Conservation (phyloP, 2,113 vertebrate genomes). For the Charina bottae region DNA sequence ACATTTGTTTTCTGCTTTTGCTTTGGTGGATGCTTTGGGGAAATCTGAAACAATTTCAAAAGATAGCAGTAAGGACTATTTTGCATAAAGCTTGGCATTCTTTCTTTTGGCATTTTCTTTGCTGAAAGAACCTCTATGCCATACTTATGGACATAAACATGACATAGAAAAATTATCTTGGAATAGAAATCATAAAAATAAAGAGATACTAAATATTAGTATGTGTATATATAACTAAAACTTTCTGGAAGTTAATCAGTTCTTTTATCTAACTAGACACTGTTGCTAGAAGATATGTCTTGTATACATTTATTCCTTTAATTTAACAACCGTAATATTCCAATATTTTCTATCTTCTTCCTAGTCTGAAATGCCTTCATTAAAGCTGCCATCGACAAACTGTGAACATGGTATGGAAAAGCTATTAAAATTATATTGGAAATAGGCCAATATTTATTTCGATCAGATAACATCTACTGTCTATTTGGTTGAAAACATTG, state of each 20-base stretch:
- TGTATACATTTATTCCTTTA: neutral
- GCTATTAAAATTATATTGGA: neutral
- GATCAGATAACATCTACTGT: neutral
- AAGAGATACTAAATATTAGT: neutral
- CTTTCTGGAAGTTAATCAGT: neutral
- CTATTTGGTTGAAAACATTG: neutral
- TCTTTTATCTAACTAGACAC: neutral
- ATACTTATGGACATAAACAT: neutral
- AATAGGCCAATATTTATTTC: neutral
- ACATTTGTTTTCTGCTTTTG: neutral
- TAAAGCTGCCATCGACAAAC: neutral
- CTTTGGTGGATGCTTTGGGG: neutral
- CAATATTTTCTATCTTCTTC: neutral
- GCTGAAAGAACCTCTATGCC: neutral
- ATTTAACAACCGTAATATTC: neutral
- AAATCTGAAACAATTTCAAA: constrained; percentile 13
- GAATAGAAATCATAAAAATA: neutral
- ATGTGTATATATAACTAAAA: neutral
- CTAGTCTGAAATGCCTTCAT: neutral
- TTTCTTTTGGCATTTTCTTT: neutral
- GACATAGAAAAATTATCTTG: neutral
- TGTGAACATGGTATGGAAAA: neutral
- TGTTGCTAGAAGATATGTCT: neutral
- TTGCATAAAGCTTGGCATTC: neutral
- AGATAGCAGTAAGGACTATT: neutral